phyloP scores from a whole-genome alignment of 1,140 invertebrate genomes.

The Dufourea novaeangliae region DNA sequence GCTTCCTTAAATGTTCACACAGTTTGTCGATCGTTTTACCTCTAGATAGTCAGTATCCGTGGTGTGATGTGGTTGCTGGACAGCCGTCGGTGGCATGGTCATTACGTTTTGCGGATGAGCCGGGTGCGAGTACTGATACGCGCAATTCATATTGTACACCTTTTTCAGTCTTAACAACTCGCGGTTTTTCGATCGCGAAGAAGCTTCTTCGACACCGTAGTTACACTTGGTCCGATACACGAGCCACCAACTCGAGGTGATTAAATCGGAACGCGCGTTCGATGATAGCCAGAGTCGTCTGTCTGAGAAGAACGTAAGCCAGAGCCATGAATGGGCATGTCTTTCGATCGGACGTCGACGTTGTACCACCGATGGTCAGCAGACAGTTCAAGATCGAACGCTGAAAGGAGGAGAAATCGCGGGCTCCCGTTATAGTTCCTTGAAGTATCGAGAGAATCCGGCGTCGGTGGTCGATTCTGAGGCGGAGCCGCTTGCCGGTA shows the following conservation, averaged over 20 bases:
- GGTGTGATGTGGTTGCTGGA: conserved; percentile 73
- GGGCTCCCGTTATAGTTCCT: conserved; percentile 37
- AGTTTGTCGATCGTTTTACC: conserved; percentile 67
- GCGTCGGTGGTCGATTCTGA: conserved; percentile 29
- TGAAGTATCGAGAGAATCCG: conserved; percentile 6
- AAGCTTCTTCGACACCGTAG: background rate
- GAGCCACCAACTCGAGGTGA: too few relatives aligned
- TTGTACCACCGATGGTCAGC: background rate
- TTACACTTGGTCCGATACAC: background rate
- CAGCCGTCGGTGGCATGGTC: conserved; percentile 70
- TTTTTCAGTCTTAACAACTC: conserved; percentile 5
- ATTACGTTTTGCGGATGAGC: conserved; percentile 77
- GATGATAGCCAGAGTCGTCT: background rate
- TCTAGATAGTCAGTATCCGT: conserved; percentile 77
- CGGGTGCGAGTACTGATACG: conserved; percentile 79
- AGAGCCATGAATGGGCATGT: conserved; percentile 1
- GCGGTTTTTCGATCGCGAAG: background rate
- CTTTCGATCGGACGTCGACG: background rate
- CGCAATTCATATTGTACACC: conserved; percentile 77
- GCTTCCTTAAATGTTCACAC: background rate
- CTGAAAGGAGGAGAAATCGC: background rate
- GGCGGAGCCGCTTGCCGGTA: conserved; percentile 25
- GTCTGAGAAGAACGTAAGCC: background rate
- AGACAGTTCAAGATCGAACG: conserved; percentile 15
- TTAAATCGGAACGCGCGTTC: too few relatives aligned